Base-by-base conservation (phyloP, 2,113 vertebrate species). In the Speoplatyrhinus poulsoni region DNA sequence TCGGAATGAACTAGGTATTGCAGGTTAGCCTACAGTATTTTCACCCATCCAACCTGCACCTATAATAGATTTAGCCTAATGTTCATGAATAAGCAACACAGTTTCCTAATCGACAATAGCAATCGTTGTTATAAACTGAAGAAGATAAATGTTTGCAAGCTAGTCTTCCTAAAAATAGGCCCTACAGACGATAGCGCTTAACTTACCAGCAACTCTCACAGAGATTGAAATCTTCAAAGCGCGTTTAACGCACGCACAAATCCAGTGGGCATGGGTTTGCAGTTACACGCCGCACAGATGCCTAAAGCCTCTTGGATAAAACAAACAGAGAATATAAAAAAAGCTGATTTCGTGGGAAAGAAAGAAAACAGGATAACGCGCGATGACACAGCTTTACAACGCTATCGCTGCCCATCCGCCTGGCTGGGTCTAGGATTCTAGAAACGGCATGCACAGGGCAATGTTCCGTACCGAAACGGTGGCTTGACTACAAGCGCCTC, bases 131-230 rank as follows among this genome's bases (percentile, higher is more conserved):
- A 52, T 52, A 9, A 16, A 65, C 13, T 16, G 54, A 41, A 16
- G 33, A 58, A 68, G 32, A 26, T 62, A 41, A 41, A 41, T 41
- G 36, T 41, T 41, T 41, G 36, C 36, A 41, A 41, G 36, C 36
- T 5, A 41, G 6, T 41, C 36, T 41, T 41, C 5, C 36, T 41
- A 5, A 41, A 41, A 41, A 41, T 41, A 6, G 36, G 36, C 36
- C 36, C 36, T 33, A 53, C 3, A 33, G 16, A 55, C 12, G 33
- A 54, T 13, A 52, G 65, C 85, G 86, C 54, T 79, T 60, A 82
- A 91, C 86, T 92, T 77, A 92, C 91, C 90, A 72, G 66, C 17
- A 61, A 65, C 77, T 78, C 74, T 69, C 17, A 62, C 53, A 54
- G 62, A 66, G 82, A 75, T 69, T 72, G 77, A 73, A 72, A 64